Percentiles rank a stretch among this genome's conserved stretches.
Evolutionary conservation across 2,113 vertebrate genomes (phyloP).

Genomic region (Bos javanicus): DNA sequence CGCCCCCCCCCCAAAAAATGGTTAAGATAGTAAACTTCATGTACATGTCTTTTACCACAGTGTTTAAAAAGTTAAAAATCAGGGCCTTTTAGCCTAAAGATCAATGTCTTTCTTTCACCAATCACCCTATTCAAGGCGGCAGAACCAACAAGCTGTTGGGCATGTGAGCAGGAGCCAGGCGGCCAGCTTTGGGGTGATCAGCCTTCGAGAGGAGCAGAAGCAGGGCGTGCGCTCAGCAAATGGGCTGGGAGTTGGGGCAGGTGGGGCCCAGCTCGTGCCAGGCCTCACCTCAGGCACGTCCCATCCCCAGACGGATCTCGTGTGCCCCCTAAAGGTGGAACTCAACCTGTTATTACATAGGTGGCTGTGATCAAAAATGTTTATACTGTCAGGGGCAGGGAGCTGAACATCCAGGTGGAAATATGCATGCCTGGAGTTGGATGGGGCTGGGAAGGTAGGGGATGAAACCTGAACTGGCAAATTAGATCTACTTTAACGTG

Average conservation of each 20-base stretch:
- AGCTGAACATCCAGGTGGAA: neutral
- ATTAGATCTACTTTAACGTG: neutral
- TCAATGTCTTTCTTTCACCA: neutral
- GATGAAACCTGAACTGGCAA: neutral
- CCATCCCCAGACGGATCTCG: neutral
- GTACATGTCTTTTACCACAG: neutral
- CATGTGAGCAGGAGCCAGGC: no score
- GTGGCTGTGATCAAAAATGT: neutral
- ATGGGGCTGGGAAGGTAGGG: neutral
- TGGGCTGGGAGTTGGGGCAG: neutral
- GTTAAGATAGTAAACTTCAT: neutral
- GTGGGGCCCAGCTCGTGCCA: fast-evolving
- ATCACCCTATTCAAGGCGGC: neutral
- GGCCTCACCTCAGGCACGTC: neutral
- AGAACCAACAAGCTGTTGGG: neutral
- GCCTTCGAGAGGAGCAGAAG: neutral
- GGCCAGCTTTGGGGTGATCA: neutral
- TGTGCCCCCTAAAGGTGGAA: neutral
- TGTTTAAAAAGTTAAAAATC: neutral
- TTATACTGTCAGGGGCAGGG: no score
- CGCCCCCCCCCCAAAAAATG: fast-evolving
- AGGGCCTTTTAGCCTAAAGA: neutral
- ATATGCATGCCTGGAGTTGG: neutral
- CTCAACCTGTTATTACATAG: neutral
- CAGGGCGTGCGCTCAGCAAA: fast-evolving